Conservation (phyloP, 2,113 vertebrate species). For the Arizona elegans region DNA sequence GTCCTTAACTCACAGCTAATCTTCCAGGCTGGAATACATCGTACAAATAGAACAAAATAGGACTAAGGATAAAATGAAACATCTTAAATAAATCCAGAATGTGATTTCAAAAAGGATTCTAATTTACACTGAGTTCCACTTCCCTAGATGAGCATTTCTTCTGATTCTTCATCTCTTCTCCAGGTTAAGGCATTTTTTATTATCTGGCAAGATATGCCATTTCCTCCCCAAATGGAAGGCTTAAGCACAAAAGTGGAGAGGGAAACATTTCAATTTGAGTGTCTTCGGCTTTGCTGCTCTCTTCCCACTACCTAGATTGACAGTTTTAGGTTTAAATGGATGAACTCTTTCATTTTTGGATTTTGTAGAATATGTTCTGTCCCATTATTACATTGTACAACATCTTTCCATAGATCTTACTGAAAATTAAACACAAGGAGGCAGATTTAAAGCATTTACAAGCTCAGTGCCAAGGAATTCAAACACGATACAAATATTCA, state of each 20-base stretch:
- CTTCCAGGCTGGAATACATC: not conserved
- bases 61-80: not conserved
- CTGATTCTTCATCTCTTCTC: not conserved
- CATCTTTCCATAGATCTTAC: conserved; percentile 70
- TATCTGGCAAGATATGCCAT: not conserved
- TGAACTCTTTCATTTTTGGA: not conserved
- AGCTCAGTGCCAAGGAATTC: conserved; percentile 76
- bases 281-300: not conserved
- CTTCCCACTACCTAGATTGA: not conserved
- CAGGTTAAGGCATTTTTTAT: not conserved
- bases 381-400: not conserved
- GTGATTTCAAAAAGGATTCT: not conserved
- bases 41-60: not conserved
- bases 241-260: not conserved
- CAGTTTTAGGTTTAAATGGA: not conserved
- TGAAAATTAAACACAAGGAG: conserved; percentile 84
- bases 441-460: conserved; percentile 81
- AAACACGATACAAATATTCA: conserved; percentile 88
- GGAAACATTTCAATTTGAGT: not conserved
- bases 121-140: not conserved
- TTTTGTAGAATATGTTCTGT: not conserved
- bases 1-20: not conserved
- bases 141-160: not conserved
- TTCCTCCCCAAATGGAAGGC: not conserved
- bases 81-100: not conserved